Evolutionary conservation across 2,113 vertebrate genomes (phyloP).

Genomic region (Onychorhynchus coronatus): DNA sequence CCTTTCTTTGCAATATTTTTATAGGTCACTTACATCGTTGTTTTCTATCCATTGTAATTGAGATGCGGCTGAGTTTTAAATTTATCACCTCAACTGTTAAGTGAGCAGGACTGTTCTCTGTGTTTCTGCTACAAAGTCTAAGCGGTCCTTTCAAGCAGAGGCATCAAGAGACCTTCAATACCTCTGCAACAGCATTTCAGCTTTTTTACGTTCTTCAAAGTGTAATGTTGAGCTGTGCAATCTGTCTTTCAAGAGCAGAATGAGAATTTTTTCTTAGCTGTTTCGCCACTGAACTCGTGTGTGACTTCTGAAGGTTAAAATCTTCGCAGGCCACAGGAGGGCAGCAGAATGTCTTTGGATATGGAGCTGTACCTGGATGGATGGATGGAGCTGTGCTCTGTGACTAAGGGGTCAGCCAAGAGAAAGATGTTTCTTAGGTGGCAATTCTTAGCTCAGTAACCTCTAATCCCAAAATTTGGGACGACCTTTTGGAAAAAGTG

Average conservation of each 20-base stretch:
- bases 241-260: background rate
- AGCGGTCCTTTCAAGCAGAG: background rate
- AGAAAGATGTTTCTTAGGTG: background rate
- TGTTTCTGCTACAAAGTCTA: background rate
- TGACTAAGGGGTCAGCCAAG: background rate
- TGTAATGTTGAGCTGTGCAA: background rate
- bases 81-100: background rate
- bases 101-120: background rate
- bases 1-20: background rate
- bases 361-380: background rate
- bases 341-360: slow-evolving; percentile 38
- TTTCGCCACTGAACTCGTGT: background rate
- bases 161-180: background rate
- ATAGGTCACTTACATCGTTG: background rate
- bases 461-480: background rate
- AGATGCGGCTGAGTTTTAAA: background rate
- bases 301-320: background rate
- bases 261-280: background rate
- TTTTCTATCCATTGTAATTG: background rate
- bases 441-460: background rate
- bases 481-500: background rate
- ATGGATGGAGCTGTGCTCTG: background rate
- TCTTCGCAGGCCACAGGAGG: slow-evolving; percentile 33
- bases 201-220: background rate
- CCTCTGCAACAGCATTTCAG: background rate